Evolutionary conservation across 2,888 invertebrate genomes (phyloP).

Genomic region (Chaetoderma sp.): DNA sequence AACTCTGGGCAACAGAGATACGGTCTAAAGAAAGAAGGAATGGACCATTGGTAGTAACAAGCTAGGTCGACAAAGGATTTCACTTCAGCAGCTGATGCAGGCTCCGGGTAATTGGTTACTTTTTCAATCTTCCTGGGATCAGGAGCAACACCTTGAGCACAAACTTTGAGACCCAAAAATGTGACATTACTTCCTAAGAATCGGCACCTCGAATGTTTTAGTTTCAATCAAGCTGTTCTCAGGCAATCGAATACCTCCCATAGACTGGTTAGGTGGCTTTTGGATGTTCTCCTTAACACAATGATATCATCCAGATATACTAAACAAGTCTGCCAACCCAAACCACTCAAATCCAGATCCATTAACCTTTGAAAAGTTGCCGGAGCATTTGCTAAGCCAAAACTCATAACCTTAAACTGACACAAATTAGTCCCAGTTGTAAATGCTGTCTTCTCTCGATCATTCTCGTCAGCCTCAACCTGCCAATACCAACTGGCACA

Average conservation of each 20-base stretch:
- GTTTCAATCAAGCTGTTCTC: conserved; percentile 29
- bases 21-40: too few species aligned
- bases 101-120: too few species aligned
- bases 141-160: too few species aligned
- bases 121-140: too few species aligned
- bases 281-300: conserved; percentile 25
- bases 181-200: conserved; percentile 26
- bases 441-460: conserved; percentile 42
- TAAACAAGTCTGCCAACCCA: conserved; percentile 33
- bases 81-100: conserved; percentile 29
- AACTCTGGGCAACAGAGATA: too few species aligned
- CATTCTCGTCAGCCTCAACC: too few species aligned
- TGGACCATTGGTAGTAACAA: conserved; percentile 30
- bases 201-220: conserved; percentile 36
- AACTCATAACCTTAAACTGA: too few species aligned
- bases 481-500: too few species aligned
- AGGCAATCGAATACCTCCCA: conserved; percentile 26
- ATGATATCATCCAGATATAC: conserved; percentile 36
- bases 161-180: conserved; percentile 27
- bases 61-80: conserved; percentile 32
- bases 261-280: conserved; percentile 28
- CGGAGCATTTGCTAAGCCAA: conserved; percentile 28
- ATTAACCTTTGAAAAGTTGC: conserved; percentile 34
- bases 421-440: conserved; percentile 30
- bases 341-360: conserved; percentile 24